phyloP scores from a whole-genome alignment of 2,888 invertebrate species.

The Drosophila macrospina region DNA sequence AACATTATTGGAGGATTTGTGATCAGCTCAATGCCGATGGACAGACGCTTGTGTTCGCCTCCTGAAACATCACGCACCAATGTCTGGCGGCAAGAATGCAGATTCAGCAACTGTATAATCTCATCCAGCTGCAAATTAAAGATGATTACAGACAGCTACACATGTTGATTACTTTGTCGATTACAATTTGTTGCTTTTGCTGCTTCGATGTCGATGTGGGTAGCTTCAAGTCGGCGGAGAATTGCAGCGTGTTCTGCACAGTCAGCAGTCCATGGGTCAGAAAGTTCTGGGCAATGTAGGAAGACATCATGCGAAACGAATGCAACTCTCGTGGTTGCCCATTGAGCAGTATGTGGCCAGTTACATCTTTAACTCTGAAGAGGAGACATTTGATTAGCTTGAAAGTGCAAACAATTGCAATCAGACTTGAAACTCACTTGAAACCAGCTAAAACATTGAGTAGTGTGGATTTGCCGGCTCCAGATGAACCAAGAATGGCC shows the following conservation, averaged over 20 bases:
- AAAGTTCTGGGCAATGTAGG: conserved; percentile 96
- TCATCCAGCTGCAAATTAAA: conserved; percentile 89
- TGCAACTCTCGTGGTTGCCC: conserved; percentile 88
- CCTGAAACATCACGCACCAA: conserved; percentile 91
- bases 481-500: conserved; percentile 90
- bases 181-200: conserved; percentile 90
- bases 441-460: conserved; percentile 91
- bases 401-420: fast-evolving
- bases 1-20: conserved; percentile 97
- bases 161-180: conserved; percentile 45
- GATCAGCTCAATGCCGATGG: conserved; percentile 95
- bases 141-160: background rate
- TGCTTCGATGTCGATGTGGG: conserved; percentile 87
- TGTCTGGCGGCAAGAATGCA: conserved; percentile 89
- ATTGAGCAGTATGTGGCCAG: conserved; percentile 90
- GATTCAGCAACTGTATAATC: conserved; percentile 90
- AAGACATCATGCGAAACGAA: conserved; percentile 87
- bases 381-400: background rate
- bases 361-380: conserved; percentile 83
- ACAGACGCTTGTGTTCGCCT: conserved; percentile 94
- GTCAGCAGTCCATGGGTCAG: conserved; percentile 92
- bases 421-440: conserved; percentile 86
- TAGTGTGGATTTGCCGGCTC: conserved; percentile 92
- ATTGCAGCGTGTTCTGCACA: conserved; percentile 92
- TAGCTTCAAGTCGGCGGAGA: conserved; percentile 94